Conservation (phyloP, 2,797 vertebrate species). For the Notoglanidium macrostoma region DNA sequence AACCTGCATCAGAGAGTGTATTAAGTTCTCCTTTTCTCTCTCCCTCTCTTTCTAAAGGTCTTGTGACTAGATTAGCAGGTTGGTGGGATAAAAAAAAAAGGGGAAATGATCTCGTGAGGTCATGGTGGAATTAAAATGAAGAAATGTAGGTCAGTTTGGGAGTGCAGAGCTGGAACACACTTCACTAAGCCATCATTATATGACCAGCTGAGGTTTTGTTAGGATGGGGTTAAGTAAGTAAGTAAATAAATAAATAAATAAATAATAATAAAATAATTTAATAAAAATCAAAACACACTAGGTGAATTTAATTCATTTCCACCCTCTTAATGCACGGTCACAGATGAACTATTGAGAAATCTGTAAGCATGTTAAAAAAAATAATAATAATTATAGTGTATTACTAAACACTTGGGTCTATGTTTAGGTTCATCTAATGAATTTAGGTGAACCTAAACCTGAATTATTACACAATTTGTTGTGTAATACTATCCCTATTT, state of each 20-base stretch:
- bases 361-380: background rate
- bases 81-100: conserved; percentile 54
- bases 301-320: background rate
- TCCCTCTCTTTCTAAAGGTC: conserved; percentile 57
- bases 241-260: background rate
- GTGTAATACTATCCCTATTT: background rate
- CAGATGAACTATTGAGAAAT: background rate
- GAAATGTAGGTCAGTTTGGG: conserved; percentile 77
- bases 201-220: conserved; percentile 59
- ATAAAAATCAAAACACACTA: background rate
- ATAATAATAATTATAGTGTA: background rate
- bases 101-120: conserved; percentile 44
- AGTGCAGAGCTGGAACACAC: conserved; percentile 62
- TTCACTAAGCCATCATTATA: conserved; percentile 56
- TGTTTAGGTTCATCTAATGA: background rate
- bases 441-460: background rate
- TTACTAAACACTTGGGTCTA: background rate
- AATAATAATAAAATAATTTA: too few relatives aligned
- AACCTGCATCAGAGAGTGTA: conserved; percentile 45
- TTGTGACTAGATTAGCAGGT: conserved; percentile 66
- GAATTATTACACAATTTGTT: background rate
- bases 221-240: conserved; percentile 11
- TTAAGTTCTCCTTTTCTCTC: conserved; percentile 28
- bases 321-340: background rate
- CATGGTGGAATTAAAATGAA: conserved; percentile 69